Base-by-base conservation (phyloP, 1,140 invertebrate species). In the Drepana arcuata region DNA sequence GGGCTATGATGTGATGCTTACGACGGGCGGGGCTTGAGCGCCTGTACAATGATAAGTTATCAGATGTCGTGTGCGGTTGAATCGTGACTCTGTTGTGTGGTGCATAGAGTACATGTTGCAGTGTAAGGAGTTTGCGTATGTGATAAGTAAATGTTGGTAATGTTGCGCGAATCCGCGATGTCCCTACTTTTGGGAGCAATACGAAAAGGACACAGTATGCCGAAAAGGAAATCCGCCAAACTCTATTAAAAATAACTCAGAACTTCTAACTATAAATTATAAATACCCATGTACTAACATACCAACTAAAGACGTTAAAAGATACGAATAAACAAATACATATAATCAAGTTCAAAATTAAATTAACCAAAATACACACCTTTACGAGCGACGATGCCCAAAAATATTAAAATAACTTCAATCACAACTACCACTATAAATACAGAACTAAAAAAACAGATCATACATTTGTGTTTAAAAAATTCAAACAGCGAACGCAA, bases 41-140 rank as follows among this genome's bases (percentile, higher is more conserved):
- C 70, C 77, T 78, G 70, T 65, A 72, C 59, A 71, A 61, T 62
- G 66, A 73, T 71, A 78, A 54, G 54, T 68, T 75, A 75, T 79
- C 71, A 78, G 44, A 49, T 49, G 47, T 43, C 34, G 42, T 34
- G 42, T 41, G 48, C 41, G 38, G 28, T 37, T 36, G 37, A 39
- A 43, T 42, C 43, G 48, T 48, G 36, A 40, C 48, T 45, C 33
- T 55, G 41, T 38, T 32, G 32, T 23, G 41, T 28, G 15, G 9
- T 34, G 28, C 29, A 12, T 42, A 48, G 39, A 48, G 46, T 41
- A 4, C 39, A 41, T 49, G 47, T 49, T 42, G 36, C 14, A 33
- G 30, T 42, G 38, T 41, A 18, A 5, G 16, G n/a, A n/a, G n/a
- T n/a, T n/a, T 28, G 25, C 29, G 35, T 29, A 35, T 42, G 35